Base-by-base conservation (phyloP, 64 coral and sea anemone genomes). In the Hydrozoanthus tunicans region DNA sequence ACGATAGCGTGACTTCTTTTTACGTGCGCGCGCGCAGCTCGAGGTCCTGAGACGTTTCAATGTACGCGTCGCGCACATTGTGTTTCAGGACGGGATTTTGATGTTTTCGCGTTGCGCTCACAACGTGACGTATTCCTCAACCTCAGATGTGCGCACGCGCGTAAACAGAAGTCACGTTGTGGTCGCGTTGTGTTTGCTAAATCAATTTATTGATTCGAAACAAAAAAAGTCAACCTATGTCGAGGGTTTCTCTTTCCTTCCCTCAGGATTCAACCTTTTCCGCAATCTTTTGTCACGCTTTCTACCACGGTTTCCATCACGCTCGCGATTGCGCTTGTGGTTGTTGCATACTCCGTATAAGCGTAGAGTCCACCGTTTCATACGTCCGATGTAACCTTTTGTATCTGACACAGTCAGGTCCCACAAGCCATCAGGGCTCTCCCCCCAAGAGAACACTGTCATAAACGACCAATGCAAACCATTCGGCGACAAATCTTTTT, bases 361-460 rank as follows among this genome's bases (percentile, higher is more conserved):
- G 12, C 92, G 91, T 62, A 97, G 62, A 66, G 90, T 91, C 95
- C 95, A 97, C 52, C 90, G 85, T 77, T 96, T 92, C 5, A 99
- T 92, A 5, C 61, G 17, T 14, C 97, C 94, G 6, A 13, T 14
- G 15, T 86, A 15, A 59, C 92, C 92, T 10, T 27, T 89, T 10
- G 89, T 95, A 72, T 99, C 92, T 14, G 61, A 75, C 4, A 99
- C 84, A 43, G 79, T 66, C 5, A 99, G 57, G 4, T 43, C 94
- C 97, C 97, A 99, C 13, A 53, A 62, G 23, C 97, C 97, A 3
- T 43, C 64, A 26, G 97, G 94, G 90, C 86, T 92, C 52, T 99
- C 97, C 24, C 85, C 94, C 97, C 97, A 99, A 4, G 78, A 82
- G 58, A 99, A 99, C 62, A 99, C 97, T 7, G 97, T 99, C 97